A percentile compares a stretch with the other conserved stretches of the same genome.
Evolutionary conservation across 2,888 invertebrate species (phyloP).

Genomic region (Ophioninae sp.): DNA sequence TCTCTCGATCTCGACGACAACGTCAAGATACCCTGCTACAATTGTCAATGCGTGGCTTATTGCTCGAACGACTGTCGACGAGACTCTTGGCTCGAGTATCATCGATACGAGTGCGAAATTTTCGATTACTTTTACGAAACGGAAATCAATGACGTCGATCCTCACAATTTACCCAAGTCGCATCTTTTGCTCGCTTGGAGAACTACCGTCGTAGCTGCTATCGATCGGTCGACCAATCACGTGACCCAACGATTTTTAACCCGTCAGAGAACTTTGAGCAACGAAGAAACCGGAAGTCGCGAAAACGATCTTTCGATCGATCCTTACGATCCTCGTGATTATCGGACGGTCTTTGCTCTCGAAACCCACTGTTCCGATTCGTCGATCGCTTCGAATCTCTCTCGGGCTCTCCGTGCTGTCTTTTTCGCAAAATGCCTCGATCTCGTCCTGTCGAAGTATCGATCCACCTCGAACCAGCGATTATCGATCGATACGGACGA

Average conservation of each 20-base stretch:
- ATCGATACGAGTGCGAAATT: constrained; percentile 79
- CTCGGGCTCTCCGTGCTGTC: constrained; percentile 77
- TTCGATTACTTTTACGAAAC: constrained; percentile 74
- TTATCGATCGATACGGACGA: constrained; percentile 60
- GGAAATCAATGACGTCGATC: constrained; percentile 48
- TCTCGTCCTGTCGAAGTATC: constrained; percentile 68
- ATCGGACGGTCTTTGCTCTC: constrained; percentile 77
- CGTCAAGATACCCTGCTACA: constrained; percentile 73
- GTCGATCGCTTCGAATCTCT: constrained; percentile 76
- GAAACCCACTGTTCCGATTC: constrained; percentile 76
- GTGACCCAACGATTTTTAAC: constrained; percentile 63
- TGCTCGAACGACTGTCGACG: constrained; percentile 78
- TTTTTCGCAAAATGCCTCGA: constrained; percentile 79
- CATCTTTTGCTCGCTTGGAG: constrained; percentile 75
- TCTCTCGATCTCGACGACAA: constrained; percentile 68
- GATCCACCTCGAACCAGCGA: constrained; percentile 2
- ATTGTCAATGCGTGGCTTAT: constrained; percentile 77
- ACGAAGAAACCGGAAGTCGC: constrained; percentile 55
- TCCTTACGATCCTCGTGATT: constrained; percentile 73
- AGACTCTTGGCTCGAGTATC: constrained; percentile 76
- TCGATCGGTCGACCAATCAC: constrained; percentile 50
- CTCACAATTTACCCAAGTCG: constrained; percentile 65
- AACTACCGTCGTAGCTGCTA: constrained; percentile 70
- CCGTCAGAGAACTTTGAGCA: constrained; percentile 56
- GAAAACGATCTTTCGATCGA: constrained; percentile 44